Evolutionary conservation across 2,888 invertebrate genomes (phyloP).

Genomic region (Hypomecis atomaria): DNA sequence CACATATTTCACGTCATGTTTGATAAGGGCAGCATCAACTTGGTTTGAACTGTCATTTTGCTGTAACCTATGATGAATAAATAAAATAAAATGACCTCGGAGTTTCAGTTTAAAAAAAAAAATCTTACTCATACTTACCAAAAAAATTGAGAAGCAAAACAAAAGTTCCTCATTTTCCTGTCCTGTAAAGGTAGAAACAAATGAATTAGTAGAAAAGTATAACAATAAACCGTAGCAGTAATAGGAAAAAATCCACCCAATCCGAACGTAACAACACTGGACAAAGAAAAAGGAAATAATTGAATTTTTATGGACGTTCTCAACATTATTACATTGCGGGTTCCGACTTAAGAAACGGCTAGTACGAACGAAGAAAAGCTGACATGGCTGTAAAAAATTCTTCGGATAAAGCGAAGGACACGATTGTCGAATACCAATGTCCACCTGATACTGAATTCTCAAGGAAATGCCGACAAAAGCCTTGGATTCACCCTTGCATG

Average conservation of each 20-base stretch:
- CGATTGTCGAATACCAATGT: conserved; percentile 62
- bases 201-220: conserved; percentile 49
- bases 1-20: no score
- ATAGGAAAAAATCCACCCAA: conserved; percentile 49
- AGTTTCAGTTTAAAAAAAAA: no score
- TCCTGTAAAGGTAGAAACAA: conserved; percentile 43
- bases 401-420: conserved; percentile 47
- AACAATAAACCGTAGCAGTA: conserved; percentile 50
- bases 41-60: no score
- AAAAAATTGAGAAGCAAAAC: not conserved
- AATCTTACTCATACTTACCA: no score
- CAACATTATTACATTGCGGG: conserved; percentile 60
- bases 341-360: conserved; percentile 51
- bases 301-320: conserved; percentile 61
- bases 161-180: conserved; percentile 22
- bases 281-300: conserved; percentile 56
- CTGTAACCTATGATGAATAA: no score
- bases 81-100: no score
- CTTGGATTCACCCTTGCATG: conserved; percentile 50
- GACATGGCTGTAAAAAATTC: conserved; percentile 55
- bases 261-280: conserved; percentile 52
- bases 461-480: conserved; percentile 51
- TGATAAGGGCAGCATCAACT: no score
- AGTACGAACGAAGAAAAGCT: conserved; percentile 52
- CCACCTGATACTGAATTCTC: conserved; percentile 56